These are phyloP conservation scores for Celastrina argiolus DNA, from an alignment of 2,888 invertebrate species.

Conservation along the genomic window DNA sequence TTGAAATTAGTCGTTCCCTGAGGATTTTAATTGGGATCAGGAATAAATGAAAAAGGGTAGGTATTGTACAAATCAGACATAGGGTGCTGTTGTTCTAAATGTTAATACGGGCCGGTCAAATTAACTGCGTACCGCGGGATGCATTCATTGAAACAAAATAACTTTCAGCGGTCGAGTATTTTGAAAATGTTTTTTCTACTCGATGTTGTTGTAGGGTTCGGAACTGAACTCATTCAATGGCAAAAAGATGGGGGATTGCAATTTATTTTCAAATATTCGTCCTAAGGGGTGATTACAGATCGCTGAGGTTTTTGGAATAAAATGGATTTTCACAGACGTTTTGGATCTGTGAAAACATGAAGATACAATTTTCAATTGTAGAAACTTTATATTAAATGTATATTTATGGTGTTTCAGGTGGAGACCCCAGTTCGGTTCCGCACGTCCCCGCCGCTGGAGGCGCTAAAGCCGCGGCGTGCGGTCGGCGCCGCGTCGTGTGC, in stretches of 20 bases:
- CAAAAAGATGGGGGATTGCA: not conserved
- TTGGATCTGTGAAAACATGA: too few relatives aligned
- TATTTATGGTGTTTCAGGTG: slow-evolving; percentile 66
- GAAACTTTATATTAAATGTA: not conserved
- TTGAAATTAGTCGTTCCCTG: slow-evolving; percentile 14
- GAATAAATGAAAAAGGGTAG: slow-evolving; percentile 2
- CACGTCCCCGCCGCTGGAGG: slow-evolving; percentile 93
- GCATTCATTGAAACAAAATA: slow-evolving; percentile 8
- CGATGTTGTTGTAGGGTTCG: not conserved
- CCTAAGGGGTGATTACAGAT: not conserved
- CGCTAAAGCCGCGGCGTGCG: slow-evolving; percentile 83
- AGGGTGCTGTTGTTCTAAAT: slow-evolving; percentile 14
- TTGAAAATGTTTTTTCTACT: not conserved
- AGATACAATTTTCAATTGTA: not conserved
- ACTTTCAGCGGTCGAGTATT: not conserved
- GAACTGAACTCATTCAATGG: not conserved
- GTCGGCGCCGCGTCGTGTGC: slow-evolving; percentile 38
- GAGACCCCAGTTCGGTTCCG: slow-evolving; percentile 91
- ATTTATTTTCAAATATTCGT: not conserved
- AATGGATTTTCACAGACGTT: not conserved
- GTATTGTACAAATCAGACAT: slow-evolving; percentile 1
- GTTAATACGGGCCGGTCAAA: slow-evolving; percentile 12
- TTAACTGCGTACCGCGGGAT: not conserved
- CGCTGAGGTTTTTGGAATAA: not conserved
- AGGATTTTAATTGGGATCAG: slow-evolving; percentile 19